A percentile compares a stretch with the other conserved stretches of the same genome.
These are phyloP conservation scores for Mycteria americana DNA, from an alignment of 2,797 vertebrate genomes.

Conservation along the genomic window DNA sequence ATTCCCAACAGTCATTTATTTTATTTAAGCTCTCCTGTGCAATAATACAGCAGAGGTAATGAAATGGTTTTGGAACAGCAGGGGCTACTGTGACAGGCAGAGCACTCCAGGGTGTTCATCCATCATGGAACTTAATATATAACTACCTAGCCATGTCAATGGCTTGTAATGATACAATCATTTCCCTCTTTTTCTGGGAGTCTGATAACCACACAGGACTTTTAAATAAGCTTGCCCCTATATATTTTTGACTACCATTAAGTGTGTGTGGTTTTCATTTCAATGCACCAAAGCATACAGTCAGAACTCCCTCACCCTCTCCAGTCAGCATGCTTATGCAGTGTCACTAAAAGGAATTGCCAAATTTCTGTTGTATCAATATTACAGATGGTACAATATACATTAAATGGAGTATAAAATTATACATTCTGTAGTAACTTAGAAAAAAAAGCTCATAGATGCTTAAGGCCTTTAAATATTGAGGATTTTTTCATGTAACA, in stretches of 20 bases:
- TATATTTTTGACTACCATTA: not conserved
- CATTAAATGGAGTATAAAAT: slow-evolving; percentile 74
- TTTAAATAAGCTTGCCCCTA: not conserved
- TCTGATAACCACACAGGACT: not conserved
- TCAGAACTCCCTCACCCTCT: slow-evolving; percentile 8
- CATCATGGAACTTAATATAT: slow-evolving; percentile 29
- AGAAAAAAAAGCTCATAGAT: slow-evolving; percentile 63
- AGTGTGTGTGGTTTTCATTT: not conserved
- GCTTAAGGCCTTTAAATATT: slow-evolving; percentile 80
- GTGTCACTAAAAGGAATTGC: slow-evolving; percentile 12
- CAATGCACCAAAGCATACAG: slow-evolving; percentile 18
- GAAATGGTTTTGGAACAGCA: slow-evolving; percentile 48
- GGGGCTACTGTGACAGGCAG: slow-evolving; percentile 24
- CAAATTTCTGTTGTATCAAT: slow-evolving; percentile 32
- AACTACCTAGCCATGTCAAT: slow-evolving; percentile 9
- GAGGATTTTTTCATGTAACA: slow-evolving; percentile 59
- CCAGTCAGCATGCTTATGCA: slow-evolving; percentile 18
- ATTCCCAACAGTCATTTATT: slow-evolving; percentile 51
- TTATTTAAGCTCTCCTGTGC: slow-evolving; percentile 48
- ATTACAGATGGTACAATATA: slow-evolving; percentile 55
- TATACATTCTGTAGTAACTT: slow-evolving; percentile 77
- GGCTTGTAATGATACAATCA: slow-evolving; percentile 32
- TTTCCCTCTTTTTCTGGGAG: not conserved
- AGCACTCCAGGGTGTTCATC: slow-evolving; percentile 1
- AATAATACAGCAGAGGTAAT: slow-evolving; percentile 47